Conservation (phyloP, 2,113 vertebrate genomes). For the Ornithorhynchus anatinus region DNA sequence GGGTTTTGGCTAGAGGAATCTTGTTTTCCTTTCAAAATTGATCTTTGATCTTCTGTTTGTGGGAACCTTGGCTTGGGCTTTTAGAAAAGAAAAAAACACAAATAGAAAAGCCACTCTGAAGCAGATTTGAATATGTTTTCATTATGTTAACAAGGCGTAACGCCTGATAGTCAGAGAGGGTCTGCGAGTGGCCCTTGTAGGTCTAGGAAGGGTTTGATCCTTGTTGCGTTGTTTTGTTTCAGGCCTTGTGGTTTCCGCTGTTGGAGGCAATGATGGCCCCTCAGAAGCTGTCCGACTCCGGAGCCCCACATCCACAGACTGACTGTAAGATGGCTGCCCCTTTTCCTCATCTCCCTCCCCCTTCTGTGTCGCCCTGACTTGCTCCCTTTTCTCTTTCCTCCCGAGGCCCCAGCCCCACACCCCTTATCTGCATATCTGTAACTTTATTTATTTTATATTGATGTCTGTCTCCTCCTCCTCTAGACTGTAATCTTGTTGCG, state of each 20-base stretch:
- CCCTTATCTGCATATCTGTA: too few species aligned
- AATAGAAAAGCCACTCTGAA: neutral
- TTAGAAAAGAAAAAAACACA: neutral
- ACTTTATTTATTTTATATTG: too few species aligned
- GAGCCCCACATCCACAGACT: slow-evolving; percentile 63
- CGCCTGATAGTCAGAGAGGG: too few species aligned
- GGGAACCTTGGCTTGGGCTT: too few species aligned
- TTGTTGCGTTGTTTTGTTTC: neutral
- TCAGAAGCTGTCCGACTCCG: slow-evolving; percentile 81
- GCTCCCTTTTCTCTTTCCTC: too few species aligned
- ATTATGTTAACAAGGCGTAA: too few species aligned
- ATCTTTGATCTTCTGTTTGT: too few species aligned
- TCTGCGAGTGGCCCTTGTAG: neutral
- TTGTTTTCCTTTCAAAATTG: too few species aligned
- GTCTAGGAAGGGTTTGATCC: neutral
- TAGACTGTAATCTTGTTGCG: too few species aligned
- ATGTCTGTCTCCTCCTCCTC: too few species aligned
- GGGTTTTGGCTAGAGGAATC: too few species aligned
- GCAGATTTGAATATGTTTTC: neutral
- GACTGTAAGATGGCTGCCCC: slow-evolving; percentile 77
- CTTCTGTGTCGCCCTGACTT: neutral
- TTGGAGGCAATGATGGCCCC: slow-evolving; percentile 95
- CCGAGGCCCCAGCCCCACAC: too few species aligned
- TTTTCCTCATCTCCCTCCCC: neutral
- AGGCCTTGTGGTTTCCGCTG: slow-evolving; percentile 95